A percentile compares a stretch with the other conserved stretches of the same genome.
Evolutionary conservation across 2,113 vertebrate species (phyloP).

Genomic region (Sinocyclocheilus rhinocerous): DNA sequence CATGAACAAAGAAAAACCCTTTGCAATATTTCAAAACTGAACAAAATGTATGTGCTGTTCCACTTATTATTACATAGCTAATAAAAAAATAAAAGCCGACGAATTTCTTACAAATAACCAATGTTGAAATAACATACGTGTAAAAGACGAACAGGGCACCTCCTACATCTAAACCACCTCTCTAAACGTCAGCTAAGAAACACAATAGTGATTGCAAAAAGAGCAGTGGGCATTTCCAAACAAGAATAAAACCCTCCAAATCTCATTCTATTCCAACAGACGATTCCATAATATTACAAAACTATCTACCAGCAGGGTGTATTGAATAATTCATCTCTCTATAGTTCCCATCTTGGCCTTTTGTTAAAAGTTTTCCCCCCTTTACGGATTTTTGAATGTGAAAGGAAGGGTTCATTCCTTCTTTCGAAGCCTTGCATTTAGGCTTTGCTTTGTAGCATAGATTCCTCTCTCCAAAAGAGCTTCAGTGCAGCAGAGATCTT

Average conservation of each 20-base stretch:
- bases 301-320: constrained; percentile 78
- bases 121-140: too few relatives aligned
- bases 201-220: constrained; percentile 70
- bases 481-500: constrained; percentile 75
- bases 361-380: constrained; percentile 74
- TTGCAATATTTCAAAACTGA: neutral
- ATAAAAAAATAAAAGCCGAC: neutral
- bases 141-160: neutral
- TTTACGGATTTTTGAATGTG: constrained; percentile 76
- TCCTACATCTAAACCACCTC: constrained; percentile 31
- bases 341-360: constrained; percentile 73
- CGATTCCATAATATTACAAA: constrained; percentile 77
- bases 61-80: neutral
- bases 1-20: neutral
- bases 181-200: constrained; percentile 35
- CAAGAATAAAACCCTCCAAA: constrained; percentile 69
- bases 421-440: constrained; percentile 50
- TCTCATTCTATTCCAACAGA: constrained; percentile 67
- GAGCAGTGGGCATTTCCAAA: constrained; percentile 67
- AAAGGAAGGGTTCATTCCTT: constrained; percentile 69
- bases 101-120: neutral
- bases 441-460: constrained; percentile 72
- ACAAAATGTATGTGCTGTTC: neutral
- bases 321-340: constrained; percentile 74
- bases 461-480: constrained; percentile 65